Conservation (phyloP, 1,140 invertebrate species). For the Drosophila mojavensis region DNA sequence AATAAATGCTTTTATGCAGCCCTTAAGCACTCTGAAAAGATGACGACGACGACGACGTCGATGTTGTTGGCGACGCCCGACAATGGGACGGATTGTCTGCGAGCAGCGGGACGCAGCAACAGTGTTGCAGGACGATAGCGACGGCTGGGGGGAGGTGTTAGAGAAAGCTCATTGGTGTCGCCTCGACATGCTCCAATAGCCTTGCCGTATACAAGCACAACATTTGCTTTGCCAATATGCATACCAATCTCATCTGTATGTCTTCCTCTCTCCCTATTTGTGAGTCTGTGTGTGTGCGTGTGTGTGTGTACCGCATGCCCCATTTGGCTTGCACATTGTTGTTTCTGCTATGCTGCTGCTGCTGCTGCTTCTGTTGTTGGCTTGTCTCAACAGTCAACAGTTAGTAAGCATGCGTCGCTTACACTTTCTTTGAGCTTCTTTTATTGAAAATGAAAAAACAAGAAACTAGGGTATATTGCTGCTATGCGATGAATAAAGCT, state of each 20-base stretch:
- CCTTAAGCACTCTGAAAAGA: slow-evolving; percentile 82
- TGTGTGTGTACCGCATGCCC: slow-evolving; percentile 55
- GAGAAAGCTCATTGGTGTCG: slow-evolving; percentile 68
- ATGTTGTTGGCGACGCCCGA: slow-evolving; percentile 25
- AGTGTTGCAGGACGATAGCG: background rate
- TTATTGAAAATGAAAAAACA: background rate
- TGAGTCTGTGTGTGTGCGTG: slow-evolving; percentile 2
- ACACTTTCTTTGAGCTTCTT: slow-evolving; percentile 19
- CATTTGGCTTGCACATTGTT: slow-evolving; percentile 51
- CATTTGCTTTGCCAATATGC: slow-evolving; percentile 63
- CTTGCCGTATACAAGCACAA: slow-evolving; percentile 56
- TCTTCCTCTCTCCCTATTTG: background rate
- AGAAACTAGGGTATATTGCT: background rate
- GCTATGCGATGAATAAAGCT: background rate
- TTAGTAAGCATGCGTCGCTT: slow-evolving; percentile 51
- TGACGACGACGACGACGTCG: slow-evolving; percentile 55
- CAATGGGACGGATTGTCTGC: slow-evolving; percentile 20
- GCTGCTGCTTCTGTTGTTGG: slow-evolving; percentile 24
- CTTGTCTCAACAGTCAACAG: slow-evolving; percentile 30
- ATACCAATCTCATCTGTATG: slow-evolving; percentile 39
- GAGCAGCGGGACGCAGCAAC: slow-evolving; percentile 9
- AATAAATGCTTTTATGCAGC: slow-evolving; percentile 83
- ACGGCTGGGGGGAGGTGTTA: background rate
- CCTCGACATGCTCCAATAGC: slow-evolving; percentile 69
- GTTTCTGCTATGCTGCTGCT: slow-evolving; percentile 19